These are phyloP conservation scores for Drosophila chauvacae DNA, from an alignment of 1,140 invertebrate species.

Conservation along the genomic window DNA sequence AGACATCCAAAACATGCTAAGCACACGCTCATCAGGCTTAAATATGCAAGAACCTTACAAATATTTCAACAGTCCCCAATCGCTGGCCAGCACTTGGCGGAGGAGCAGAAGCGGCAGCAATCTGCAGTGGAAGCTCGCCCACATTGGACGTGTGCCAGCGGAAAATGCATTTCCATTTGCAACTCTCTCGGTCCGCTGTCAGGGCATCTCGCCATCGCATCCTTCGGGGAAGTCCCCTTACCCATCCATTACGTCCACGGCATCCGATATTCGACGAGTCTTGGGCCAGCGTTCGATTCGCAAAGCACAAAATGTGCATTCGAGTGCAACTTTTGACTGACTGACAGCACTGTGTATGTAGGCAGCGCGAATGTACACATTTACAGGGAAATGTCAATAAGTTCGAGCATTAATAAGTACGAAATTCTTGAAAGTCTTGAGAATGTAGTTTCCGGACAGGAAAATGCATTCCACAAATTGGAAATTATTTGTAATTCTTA, in stretches of 20 bases:
- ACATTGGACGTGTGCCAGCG: slow-evolving; percentile 52
- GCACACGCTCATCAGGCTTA: slow-evolving; percentile 31
- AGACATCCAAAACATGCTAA: slow-evolving; percentile 23
- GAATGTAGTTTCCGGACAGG: background rate
- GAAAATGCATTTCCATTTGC: slow-evolving; percentile 62
- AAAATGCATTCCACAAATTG: background rate
- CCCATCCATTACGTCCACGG: slow-evolving; percentile 2
- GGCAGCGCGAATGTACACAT: slow-evolving; percentile 7
- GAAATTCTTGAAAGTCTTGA: background rate
- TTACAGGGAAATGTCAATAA: slow-evolving; percentile 12
- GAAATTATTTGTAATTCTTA: background rate
- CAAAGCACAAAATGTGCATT: slow-evolving; percentile 67
- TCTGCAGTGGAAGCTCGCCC: slow-evolving; percentile 26
- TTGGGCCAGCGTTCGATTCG: slow-evolving; percentile 51
- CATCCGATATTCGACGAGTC: slow-evolving; percentile 23
- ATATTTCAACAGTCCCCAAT: slow-evolving; percentile 27
- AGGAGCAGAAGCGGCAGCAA: background rate
- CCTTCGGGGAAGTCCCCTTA: slow-evolving; percentile 18
- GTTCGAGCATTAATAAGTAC: background rate
- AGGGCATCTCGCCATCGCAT: slow-evolving; percentile 32
- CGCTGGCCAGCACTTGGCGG: slow-evolving; percentile 22
- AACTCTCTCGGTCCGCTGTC: slow-evolving; percentile 40
- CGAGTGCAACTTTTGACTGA: slow-evolving; percentile 73
- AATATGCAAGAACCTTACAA: slow-evolving; percentile 32
- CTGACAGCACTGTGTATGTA: slow-evolving; percentile 28